Evolutionary conservation across 2,797 vertebrate genomes (phyloP).

Genomic region (Myiothlypis chrysogaster): DNA sequence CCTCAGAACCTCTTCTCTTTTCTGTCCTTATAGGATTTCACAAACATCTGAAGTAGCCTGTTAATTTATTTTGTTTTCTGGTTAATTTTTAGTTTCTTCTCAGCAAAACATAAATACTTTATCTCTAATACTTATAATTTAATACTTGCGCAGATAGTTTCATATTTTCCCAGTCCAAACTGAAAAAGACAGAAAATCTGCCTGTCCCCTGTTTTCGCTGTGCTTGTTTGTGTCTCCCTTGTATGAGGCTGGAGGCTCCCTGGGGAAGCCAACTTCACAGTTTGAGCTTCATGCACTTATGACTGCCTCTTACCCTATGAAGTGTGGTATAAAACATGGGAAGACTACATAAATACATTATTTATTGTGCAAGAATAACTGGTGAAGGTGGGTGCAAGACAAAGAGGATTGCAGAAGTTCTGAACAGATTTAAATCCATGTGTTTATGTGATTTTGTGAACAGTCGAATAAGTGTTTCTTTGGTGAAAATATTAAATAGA

Average conservation of each 20-base stretch:
- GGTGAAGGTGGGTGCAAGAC: not conserved
- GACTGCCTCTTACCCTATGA: constrained; percentile 39
- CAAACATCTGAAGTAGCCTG: not conserved
- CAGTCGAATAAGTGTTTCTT: not conserved
- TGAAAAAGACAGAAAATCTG: not conserved
- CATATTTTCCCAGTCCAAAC: not conserved
- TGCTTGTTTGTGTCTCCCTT: constrained; percentile 16
- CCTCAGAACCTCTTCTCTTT: not conserved
- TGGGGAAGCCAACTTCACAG: constrained; percentile 15
- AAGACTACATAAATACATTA: constrained; percentile 44
- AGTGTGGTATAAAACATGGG: constrained; percentile 13
- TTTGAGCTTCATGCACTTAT: constrained; percentile 5
- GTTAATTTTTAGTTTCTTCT: not conserved
- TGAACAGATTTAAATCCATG: constrained; percentile 3
- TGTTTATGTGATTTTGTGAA: not conserved
- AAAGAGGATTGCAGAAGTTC: constrained; percentile 10
- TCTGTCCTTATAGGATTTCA: not conserved
- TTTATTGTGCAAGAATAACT: constrained; percentile 52
- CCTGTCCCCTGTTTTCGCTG: not conserved
- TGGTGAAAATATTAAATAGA: not conserved
- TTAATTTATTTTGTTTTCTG: not conserved
- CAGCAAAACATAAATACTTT: not conserved
- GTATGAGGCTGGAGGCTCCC: constrained; percentile 3
- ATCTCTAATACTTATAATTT: not conserved
- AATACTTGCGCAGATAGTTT: not conserved